Evolutionary conservation across 2,113 vertebrate genomes (phyloP).

Genomic region (Brachionichthys hirsutus): DNA sequence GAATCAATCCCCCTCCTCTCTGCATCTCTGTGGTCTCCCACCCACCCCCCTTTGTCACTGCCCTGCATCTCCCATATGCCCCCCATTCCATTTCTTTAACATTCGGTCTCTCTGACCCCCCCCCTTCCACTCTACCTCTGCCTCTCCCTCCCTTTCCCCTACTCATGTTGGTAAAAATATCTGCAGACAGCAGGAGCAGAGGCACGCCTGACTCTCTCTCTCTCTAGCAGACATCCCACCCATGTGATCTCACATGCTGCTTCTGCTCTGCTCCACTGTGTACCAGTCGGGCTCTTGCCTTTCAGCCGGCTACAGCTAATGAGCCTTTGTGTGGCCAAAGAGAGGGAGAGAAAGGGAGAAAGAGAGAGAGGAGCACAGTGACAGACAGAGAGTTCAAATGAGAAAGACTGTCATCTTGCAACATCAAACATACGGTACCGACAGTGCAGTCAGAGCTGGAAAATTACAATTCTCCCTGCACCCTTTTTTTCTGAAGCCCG

Average conservation of each 20-base stretch:
- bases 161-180: conserved; percentile 92
- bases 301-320: conserved; percentile 93
- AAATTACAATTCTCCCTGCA: conserved; percentile 75
- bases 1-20: conserved; percentile 30
- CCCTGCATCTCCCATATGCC: conserved; percentile 31
- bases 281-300: conserved; percentile 86
- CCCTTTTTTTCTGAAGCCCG: conserved; percentile 45
- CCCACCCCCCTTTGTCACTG: conserved; percentile 15
- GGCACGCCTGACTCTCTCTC: conserved; percentile 79
- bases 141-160: conserved; percentile 57
- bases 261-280: conserved; percentile 77
- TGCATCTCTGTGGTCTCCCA: conserved; percentile 18
- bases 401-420: conserved; percentile 84
- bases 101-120: conserved; percentile 22
- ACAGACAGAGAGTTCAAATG: conserved; percentile 64
- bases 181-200: conserved; percentile 89
- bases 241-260: conserved; percentile 93
- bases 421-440: conserved; percentile 92
- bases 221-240: conserved; percentile 85
- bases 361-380: conserved; percentile 31
- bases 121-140: conserved; percentile 15
- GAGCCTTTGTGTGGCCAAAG: conserved; percentile 92
- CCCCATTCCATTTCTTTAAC: conserved; percentile 35
- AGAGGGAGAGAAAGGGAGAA: conserved; percentile 31
- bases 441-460: conserved; percentile 85